Evolutionary conservation across 2,888 invertebrate genomes (phyloP).

Genomic region (Dynastes tityus): DNA sequence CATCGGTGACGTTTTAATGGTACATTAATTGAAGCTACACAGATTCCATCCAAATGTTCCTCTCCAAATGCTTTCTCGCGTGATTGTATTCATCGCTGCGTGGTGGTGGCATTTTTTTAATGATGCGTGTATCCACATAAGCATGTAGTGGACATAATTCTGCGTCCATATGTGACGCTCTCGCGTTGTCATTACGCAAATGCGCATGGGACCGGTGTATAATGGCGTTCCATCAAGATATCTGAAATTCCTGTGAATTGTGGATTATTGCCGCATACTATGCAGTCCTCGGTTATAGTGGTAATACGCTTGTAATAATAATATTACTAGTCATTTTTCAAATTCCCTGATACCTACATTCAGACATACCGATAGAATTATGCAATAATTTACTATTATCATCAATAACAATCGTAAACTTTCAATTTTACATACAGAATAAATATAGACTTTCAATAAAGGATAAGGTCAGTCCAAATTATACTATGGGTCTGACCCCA

Average conservation of each 20-base stretch:
- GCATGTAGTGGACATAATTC: constrained; percentile 9
- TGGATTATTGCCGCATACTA: neutral
- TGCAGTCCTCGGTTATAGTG: neutral
- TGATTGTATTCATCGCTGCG: constrained; percentile 7
- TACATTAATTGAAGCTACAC: constrained; percentile 29
- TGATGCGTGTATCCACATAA: neutral
- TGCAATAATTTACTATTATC: too few species aligned
- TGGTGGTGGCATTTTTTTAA: neutral
- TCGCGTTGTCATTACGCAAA: constrained; percentile 27
- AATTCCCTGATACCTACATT: too few species aligned
- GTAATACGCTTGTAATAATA: neutral
- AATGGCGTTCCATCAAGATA: constrained; percentile 26
- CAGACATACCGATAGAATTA: too few species aligned
- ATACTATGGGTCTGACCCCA: too few species aligned
- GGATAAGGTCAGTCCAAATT: too few species aligned
- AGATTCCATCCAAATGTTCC: constrained; percentile 25
- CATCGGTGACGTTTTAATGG: constrained; percentile 10
- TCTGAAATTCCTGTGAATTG: constrained; percentile 17
- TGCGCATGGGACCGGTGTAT: constrained; percentile 18
- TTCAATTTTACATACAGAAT: too few species aligned
- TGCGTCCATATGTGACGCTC: constrained; percentile 21
- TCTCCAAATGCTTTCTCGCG: constrained; percentile 10
- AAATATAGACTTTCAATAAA: too few species aligned
- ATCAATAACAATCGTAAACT: too few species aligned
- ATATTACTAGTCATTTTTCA: too few species aligned